phyloP scores from a whole-genome alignment of 2,113 vertebrate species.

The Sinocyclocheilus maitianheensis region DNA sequence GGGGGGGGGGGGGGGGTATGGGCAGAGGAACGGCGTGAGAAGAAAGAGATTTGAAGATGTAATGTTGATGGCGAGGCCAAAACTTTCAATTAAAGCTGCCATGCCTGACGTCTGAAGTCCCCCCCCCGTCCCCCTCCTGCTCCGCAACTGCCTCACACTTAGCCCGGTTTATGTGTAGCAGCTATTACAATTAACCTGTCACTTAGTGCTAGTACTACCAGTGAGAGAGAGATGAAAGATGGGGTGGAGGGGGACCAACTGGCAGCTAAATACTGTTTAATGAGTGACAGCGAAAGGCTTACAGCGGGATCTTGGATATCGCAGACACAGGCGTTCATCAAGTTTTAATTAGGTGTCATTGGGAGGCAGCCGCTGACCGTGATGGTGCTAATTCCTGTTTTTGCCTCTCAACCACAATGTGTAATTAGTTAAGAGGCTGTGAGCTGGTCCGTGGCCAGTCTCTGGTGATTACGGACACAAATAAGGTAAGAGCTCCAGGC shows the following conservation, averaged over 20 bases:
- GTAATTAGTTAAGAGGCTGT: conserved; percentile 99
- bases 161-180: conserved; percentile 95
- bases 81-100: conserved; percentile 99
- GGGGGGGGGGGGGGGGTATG: too few species aligned
- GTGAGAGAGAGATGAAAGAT: conserved; percentile 23
- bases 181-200: conserved; percentile 99
- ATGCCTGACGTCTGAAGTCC: conserved; percentile 89
- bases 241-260: conserved; percentile 56
- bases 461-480: conserved; percentile 85
- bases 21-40: conserved; percentile 5
- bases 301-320: conserved; percentile 83
- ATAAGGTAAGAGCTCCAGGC: conserved; percentile 84
- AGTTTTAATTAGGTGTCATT: conserved; percentile 94
- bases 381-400: conserved; percentile 92
- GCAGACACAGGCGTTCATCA: conserved; percentile 85
- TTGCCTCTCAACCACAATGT: conserved; percentile 87
- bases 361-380: conserved; percentile 86
- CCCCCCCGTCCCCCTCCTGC: conserved; percentile 85
- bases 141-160: conserved; percentile 88
- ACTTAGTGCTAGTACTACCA: conserved; percentile 79
- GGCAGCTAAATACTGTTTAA: conserved; percentile 89
- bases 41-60: conserved; percentile 79
- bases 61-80: conserved; percentile 93
- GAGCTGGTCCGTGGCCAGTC: conserved; percentile 80
- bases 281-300: conserved; percentile 82